Conservation (phyloP, 2,797 vertebrate genomes). For the Linurgus olivaceus region DNA sequence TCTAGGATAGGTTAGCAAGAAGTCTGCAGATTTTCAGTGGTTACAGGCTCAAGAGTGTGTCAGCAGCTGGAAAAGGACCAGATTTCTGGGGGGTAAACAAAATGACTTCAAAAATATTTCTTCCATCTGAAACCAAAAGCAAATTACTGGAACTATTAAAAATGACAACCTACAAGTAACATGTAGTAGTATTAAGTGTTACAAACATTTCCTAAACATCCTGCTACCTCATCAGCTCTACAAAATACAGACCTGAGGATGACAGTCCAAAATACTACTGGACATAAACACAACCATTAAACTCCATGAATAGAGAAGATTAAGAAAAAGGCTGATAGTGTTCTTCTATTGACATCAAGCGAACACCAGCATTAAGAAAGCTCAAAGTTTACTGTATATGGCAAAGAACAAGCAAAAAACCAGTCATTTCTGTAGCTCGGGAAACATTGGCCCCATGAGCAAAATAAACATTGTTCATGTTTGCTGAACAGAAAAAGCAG, state of each 20-base stretch:
- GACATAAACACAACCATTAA: background rate
- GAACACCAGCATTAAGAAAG: constrained; percentile 12
- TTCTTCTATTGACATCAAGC: background rate
- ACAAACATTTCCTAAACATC: background rate
- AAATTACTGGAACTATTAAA: constrained; percentile 7
- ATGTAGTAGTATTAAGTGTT: background rate
- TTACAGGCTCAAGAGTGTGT: background rate
- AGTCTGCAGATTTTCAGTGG: background rate
- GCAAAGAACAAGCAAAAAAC: background rate
- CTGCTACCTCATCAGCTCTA: background rate
- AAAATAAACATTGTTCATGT: constrained; percentile 50
- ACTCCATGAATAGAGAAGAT: background rate
- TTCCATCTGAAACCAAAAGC: background rate
- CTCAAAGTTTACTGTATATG: background rate
- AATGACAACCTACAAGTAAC: background rate
- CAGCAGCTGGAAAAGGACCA: background rate
- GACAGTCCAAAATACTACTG: background rate
- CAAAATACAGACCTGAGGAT: background rate
- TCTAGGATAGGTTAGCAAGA: background rate
- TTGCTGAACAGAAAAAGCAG: constrained; percentile 39
- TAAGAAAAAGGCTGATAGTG: background rate
- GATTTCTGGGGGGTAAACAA: background rate
- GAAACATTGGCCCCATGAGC: background rate
- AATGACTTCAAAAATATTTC: background rate
- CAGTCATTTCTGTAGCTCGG: background rate